Evolutionary conservation across 2,113 vertebrate species (phyloP).

Genomic region (Otolemur garnettii): DNA sequence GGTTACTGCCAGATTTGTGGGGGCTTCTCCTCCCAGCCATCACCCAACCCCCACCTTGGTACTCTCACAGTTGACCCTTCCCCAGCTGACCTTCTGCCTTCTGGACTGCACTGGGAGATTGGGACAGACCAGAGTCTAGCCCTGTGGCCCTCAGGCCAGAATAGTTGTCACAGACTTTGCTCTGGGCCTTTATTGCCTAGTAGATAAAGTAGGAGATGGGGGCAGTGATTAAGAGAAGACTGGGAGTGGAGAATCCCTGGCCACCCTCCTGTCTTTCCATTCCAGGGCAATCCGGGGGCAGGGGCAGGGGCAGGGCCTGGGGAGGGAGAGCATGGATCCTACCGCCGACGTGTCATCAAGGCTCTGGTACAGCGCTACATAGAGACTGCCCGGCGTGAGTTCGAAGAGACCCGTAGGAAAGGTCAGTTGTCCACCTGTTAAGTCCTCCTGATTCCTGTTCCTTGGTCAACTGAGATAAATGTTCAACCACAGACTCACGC

Average conservation of each 20-base stretch:
- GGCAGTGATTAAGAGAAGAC: background rate
- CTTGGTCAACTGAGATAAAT: background rate
- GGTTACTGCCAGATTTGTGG: background rate
- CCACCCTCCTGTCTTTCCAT: constrained; percentile 15
- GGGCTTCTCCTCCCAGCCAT: background rate
- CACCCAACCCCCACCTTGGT: background rate
- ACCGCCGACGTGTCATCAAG: constrained; percentile 91
- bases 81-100: background rate
- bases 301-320: constrained; percentile 64
- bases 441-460: background rate
- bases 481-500: background rate
- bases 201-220: too few relatives aligned
- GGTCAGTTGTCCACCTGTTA: constrained; percentile 83
- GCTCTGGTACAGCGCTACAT: constrained; percentile 94
- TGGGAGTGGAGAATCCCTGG: background rate
- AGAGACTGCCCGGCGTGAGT: constrained; percentile 92
- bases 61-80: background rate
- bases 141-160: background rate
- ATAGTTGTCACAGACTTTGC: background rate
- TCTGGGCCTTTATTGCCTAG: background rate
- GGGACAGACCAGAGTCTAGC: background rate
- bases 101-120: background rate
- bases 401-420: constrained; percentile 93
- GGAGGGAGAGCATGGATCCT: constrained; percentile 84
- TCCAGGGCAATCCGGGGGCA: constrained; percentile 77